These are phyloP conservation scores for Drosophila emarginata DNA, from an alignment of 2,888 invertebrate species.

Conservation along the genomic window DNA sequence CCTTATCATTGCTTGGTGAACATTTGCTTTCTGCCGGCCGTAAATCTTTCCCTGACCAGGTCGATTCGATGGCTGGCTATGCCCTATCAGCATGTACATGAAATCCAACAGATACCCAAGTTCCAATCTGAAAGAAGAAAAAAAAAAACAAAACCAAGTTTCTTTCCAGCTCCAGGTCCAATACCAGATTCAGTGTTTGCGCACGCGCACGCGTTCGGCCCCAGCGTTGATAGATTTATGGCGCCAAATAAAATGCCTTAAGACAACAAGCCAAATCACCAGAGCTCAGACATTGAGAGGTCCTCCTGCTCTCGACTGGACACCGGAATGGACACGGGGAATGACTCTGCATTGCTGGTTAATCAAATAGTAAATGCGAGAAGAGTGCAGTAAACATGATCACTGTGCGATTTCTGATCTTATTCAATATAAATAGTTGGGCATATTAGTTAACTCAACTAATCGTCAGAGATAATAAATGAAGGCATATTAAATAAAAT, in stretches of 20 bases:
- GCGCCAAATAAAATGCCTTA: constrained; percentile 80
- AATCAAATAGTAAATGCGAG: constrained; percentile 68
- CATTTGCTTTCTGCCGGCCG: constrained; percentile 65
- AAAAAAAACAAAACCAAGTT: no score
- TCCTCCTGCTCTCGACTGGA: neutral
- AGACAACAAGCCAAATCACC: constrained; percentile 71
- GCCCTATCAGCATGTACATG: constrained; percentile 65
- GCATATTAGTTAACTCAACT: constrained; percentile 31
- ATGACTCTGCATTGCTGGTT: constrained; percentile 37
- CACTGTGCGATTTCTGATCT: constrained; percentile 53
- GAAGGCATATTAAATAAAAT: no score
- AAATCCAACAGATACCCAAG: constrained; percentile 44
- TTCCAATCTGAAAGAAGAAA: neutral
- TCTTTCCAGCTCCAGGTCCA: constrained; percentile 4
- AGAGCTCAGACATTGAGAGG: constrained; percentile 13
- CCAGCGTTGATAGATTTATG: constrained; percentile 80
- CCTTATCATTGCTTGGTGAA: constrained; percentile 31
- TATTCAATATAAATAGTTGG: constrained; percentile 37
- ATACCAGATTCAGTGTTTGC: constrained; percentile 54
- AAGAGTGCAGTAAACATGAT: constrained; percentile 67
- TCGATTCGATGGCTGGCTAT: constrained; percentile 4
- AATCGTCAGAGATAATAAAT: constrained; percentile 16
- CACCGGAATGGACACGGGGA: neutral
- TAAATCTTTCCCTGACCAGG: constrained; percentile 59
- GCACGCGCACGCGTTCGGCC: constrained; percentile 69